Evolutionary conservation across 1,140 invertebrate genomes (phyloP).

Genomic region (Saccostrea cuccullata): DNA sequence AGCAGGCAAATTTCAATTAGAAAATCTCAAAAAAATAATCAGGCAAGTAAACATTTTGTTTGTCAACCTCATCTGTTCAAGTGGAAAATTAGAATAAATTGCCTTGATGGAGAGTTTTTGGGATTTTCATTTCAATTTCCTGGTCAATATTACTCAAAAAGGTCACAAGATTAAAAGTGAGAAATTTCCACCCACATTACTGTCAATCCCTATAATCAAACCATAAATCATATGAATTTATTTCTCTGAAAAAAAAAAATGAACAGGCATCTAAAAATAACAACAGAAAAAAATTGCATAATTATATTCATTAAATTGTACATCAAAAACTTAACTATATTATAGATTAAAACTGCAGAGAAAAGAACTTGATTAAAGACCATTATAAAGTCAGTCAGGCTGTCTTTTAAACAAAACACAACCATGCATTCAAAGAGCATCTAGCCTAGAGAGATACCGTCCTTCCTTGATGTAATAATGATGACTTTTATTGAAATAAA

Average conservation of each 20-base stretch:
- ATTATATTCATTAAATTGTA: not conserved
- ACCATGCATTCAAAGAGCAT: not conserved
- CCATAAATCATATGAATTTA: not conserved
- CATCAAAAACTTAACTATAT: not conserved
- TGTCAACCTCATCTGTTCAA: no score
- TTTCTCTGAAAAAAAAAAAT: not conserved
- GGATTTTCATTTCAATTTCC: no score
- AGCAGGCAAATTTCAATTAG: no score
- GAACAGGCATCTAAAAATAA: not conserved
- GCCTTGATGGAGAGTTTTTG: no score
- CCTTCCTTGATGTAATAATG: slow-evolving; percentile 10
- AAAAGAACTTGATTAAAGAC: not conserved
- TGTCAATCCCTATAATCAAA: not conserved
- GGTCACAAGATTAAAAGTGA: not conserved
- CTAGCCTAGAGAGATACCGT: not conserved
- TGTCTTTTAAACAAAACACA: not conserved
- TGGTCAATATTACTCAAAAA: no score
- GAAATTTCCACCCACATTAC: not conserved
- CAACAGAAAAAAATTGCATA: not conserved
- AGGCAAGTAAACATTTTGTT: not conserved
- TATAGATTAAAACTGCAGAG: not conserved
- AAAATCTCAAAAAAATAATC: no score
- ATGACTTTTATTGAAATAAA: slow-evolving; percentile 32
- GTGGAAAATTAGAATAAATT: no score
- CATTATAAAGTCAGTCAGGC: not conserved